These are phyloP conservation scores for Auanema freiburgensis DNA, from an alignment of 2,888 invertebrate species.

Conservation along the genomic window DNA sequence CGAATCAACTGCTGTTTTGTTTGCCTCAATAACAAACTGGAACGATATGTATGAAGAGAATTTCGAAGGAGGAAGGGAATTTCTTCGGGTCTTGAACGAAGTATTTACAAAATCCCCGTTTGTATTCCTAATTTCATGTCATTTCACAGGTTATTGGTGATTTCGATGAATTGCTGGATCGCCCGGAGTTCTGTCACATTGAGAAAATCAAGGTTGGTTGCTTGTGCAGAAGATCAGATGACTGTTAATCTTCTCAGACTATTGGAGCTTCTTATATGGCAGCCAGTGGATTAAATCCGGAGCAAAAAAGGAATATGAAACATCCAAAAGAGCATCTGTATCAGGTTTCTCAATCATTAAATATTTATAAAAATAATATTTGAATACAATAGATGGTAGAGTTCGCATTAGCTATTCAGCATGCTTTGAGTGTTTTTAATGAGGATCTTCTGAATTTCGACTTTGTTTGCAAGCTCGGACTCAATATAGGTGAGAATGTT, in stretches of 20 bases:
- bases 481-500: constrained; percentile 74
- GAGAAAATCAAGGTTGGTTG: constrained; percentile 95
- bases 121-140: no score
- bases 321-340: constrained; percentile 63
- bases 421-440: constrained; percentile 83
- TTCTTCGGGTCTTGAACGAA: constrained; percentile 89
- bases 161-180: constrained; percentile 86
- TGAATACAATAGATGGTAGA: constrained; percentile 77
- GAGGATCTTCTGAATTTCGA: constrained; percentile 87
- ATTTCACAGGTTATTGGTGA: constrained; percentile 78
- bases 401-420: constrained; percentile 87
- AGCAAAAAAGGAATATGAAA: constrained; percentile 71
- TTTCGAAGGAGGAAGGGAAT: constrained; percentile 88
- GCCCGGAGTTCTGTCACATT: constrained; percentile 72
- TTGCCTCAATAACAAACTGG: constrained; percentile 94
- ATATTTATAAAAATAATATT: constrained; percentile 13
- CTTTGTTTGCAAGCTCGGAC: constrained; percentile 74
- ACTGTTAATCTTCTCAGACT: constrained; percentile 17
- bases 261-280: constrained; percentile 87
- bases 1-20: constrained; percentile 74
- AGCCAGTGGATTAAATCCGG: constrained; percentile 88
- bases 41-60: constrained; percentile 97
- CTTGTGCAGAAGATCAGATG: no score
- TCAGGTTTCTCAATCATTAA: constrained; percentile 35
- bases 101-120: constrained; percentile 14